These are phyloP conservation scores for Diprion similis DNA, from an alignment of 1,140 invertebrate genomes.

Conservation along the genomic window DNA sequence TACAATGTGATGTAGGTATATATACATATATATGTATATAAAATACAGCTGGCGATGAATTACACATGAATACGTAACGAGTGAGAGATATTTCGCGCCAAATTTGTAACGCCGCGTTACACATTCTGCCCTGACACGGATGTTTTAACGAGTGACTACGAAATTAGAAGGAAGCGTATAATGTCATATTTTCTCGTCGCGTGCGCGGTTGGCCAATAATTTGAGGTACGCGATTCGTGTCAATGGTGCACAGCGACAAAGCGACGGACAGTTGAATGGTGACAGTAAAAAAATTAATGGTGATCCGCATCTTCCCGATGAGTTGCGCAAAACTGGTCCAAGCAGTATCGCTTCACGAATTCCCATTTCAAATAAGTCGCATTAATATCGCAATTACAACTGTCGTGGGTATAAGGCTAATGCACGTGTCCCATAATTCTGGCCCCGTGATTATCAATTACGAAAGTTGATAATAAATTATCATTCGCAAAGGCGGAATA, in stretches of 20 bases:
- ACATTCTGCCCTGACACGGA: not conserved
- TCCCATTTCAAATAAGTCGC: no score
- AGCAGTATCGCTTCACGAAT: no score
- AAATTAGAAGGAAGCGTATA: not conserved
- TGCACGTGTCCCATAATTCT: not conserved
- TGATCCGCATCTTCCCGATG: no score
- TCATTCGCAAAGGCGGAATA: not conserved
- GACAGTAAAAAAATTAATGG: no score
- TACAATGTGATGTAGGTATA: no score
- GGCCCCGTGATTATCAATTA: not conserved
- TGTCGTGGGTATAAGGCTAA: no score
- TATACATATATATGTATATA: no score
- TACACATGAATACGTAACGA: not conserved
- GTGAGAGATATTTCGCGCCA: not conserved
- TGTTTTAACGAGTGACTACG: not conserved
- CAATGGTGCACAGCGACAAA: no score
- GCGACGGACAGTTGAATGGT: no score
- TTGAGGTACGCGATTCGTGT: no score
- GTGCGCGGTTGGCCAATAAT: not conserved
- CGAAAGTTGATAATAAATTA: constrained; percentile 8
- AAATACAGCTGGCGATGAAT: not conserved
- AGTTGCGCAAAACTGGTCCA: no score
- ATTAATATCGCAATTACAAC: no score
- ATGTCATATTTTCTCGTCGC: not conserved
- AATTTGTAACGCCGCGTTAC: not conserved